Evolutionary conservation across 2,888 invertebrate genomes (phyloP), one percentile per base, ranked within the genome.

Genomic region (Trachelus troglodyta): DNA sequence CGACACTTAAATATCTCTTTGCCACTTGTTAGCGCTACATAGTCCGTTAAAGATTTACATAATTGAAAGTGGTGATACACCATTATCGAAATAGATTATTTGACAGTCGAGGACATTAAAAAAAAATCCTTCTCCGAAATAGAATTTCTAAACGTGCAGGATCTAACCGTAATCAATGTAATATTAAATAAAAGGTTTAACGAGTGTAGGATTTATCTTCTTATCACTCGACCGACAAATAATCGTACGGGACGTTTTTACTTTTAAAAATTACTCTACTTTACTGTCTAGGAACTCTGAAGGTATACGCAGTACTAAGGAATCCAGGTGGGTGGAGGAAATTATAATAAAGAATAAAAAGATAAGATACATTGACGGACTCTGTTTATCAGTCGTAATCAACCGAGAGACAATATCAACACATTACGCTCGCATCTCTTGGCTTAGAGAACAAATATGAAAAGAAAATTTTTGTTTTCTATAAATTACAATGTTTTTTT

Each of bases 401-500:
- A 23, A 56, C 56, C 6, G 56, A 56, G 23, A 56, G 23, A 56
- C 56, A 56, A 56, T 56, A 56, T 56, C 56, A 23, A 56, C 9
- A 23, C 15, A 23, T 40, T 23, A 9, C 23, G 15, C 56, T 23
- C 4, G 56, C 56, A 56, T 9, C 56, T 56, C 23, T 56, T 56
- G 0, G 56, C 23, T 56, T 23, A 23, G 56, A 56, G 56, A 56
- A 23, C 0, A 23, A 23, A 23, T 23, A 56, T 23, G 23, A 56
- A 56, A 56, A 9, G 40, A 40, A 56, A 23, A 56, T 56, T 35
- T 35, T 12, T 3, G 2, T 35, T 56, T 40, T 73, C 33, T 81
- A 73, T 77, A 69, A 83, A 83, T 75, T 82, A 80, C 78, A 84
- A 84, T 84, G 83, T 85, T 84, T 85, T 81, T 81, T 80, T 82